Conservation (phyloP, 2,113 vertebrate species). For the Xyliphius kryptos region DNA sequence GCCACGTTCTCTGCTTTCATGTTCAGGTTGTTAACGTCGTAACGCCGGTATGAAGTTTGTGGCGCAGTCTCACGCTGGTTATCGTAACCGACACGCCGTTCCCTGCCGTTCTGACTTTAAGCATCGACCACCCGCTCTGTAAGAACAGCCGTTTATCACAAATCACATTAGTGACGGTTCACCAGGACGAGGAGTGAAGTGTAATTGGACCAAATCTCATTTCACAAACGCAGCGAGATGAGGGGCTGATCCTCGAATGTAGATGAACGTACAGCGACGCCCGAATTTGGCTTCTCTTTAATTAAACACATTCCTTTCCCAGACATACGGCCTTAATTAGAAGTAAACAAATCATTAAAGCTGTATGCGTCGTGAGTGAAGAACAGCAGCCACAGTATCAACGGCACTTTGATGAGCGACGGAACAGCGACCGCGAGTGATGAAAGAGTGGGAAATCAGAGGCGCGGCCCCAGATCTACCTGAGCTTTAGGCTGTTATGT, state of each 20-base stretch:
- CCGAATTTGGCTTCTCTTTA: slow-evolving; percentile 36
- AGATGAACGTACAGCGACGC: slow-evolving; percentile 26
- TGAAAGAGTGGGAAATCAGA: slow-evolving; percentile 22
- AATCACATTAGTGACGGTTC: slow-evolving; percentile 44
- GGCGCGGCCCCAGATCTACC: slow-evolving; percentile 18
- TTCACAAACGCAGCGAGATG: slow-evolving; percentile 7
- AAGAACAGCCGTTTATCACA: slow-evolving; percentile 33
- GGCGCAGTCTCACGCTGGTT: background rate
- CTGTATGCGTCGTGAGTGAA: slow-evolving; percentile 27
- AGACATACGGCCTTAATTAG: slow-evolving; percentile 50
- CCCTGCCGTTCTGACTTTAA: slow-evolving; percentile 7
- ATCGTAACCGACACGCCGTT: slow-evolving; percentile 18
- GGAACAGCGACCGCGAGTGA: slow-evolving; percentile 21
- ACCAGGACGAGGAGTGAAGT: slow-evolving; percentile 30
- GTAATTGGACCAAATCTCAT: slow-evolving; percentile 48
- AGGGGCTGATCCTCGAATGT: slow-evolving; percentile 16
- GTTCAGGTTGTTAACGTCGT: too few relatives aligned
- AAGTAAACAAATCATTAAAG: slow-evolving; percentile 49
- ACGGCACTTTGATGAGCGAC: slow-evolving; percentile 18
- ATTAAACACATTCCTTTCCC: slow-evolving; percentile 40
- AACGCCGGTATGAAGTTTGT: too few relatives aligned
- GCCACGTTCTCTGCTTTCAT: too few relatives aligned
- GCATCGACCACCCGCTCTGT: slow-evolving; percentile 10
- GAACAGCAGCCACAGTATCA: slow-evolving; percentile 15
- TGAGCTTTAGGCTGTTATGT: background rate